Conservation (phyloP, 1,140 invertebrate species). For the Dendroctonus ponderosae region DNA sequence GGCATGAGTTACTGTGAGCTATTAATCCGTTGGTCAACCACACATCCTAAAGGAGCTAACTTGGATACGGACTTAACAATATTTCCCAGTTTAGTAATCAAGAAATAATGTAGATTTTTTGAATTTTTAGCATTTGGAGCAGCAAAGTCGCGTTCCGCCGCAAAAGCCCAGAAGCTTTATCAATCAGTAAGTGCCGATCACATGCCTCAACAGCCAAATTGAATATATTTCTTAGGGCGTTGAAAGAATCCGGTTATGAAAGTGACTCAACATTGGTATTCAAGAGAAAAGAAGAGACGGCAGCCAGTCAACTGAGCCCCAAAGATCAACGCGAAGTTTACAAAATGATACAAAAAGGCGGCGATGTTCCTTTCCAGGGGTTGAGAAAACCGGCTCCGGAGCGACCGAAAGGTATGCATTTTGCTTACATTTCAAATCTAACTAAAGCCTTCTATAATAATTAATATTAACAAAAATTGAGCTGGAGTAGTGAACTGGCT, state of each 20-base stretch:
- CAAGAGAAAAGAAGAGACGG: conserved; percentile 64
- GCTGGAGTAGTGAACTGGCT: background rate
- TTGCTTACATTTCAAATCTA: background rate
- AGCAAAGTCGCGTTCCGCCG: conserved; percentile 59
- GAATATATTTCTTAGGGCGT: conserved; percentile 57
- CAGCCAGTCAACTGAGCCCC: conserved; percentile 69
- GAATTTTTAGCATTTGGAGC: conserved; percentile 62
- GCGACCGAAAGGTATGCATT: conserved; percentile 69
- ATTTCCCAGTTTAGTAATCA: too few species aligned
- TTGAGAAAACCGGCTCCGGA: conserved; percentile 85
- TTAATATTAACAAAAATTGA: too few species aligned
- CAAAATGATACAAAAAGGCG: conserved; percentile 82
- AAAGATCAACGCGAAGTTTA: conserved; percentile 79
- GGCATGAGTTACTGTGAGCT: conserved; percentile 4
- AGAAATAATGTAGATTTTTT: conserved; percentile 1
- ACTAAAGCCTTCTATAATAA: too few species aligned
- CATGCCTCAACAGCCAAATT: background rate
- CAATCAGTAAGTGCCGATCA: conserved; percentile 61
- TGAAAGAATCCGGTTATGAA: conserved; percentile 87
- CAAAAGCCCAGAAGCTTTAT: conserved; percentile 64
- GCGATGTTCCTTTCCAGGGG: conserved; percentile 86
- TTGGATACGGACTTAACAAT: too few species aligned
- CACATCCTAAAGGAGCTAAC: too few species aligned
- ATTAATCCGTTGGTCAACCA: too few species aligned
- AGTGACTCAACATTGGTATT: conserved; percentile 87